phyloP scores from a whole-genome alignment of 2,888 invertebrate genomes.

The Agonum fuliginosum region DNA sequence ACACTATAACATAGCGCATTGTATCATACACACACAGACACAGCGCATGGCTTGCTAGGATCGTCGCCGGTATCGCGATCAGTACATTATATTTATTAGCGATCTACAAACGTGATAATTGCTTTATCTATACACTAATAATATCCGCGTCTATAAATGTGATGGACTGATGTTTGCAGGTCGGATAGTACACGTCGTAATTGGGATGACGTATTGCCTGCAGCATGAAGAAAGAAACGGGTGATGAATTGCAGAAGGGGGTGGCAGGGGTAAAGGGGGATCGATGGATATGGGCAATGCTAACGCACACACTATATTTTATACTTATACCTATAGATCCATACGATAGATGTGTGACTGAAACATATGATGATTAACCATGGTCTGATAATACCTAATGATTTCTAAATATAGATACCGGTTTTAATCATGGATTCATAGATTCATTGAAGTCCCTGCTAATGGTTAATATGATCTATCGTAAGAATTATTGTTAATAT shows the following conservation, averaged over 20 bases:
- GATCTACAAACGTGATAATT: slow-evolving; percentile 58
- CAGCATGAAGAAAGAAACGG: neutral
- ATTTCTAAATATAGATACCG: neutral
- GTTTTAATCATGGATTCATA: too few species aligned
- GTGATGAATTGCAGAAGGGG: slow-evolving; percentile 19
- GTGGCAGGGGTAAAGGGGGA: neutral
- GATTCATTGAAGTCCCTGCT: too few species aligned
- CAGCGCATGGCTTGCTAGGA: neutral
- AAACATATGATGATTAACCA: neutral
- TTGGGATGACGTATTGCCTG: slow-evolving; percentile 41
- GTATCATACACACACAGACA: slow-evolving; percentile 44
- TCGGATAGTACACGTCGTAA: slow-evolving; percentile 45
- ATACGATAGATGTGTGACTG: neutral
- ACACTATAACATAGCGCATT: slow-evolving; percentile 55
- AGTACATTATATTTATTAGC: slow-evolving; percentile 59
- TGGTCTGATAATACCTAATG: neutral
- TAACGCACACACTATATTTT: slow-evolving; percentile 30
- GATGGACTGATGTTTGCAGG: slow-evolving; percentile 47
- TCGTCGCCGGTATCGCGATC: slow-evolving; percentile 53
- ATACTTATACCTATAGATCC: slow-evolving; percentile 40
- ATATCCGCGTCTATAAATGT: slow-evolving; percentile 54
- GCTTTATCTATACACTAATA: slow-evolving; percentile 54
- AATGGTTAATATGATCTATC: too few species aligned
- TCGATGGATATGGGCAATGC: slow-evolving; percentile 1
- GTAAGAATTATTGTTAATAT: too few species aligned